Evolutionary conservation across 2,113 vertebrate species (phyloP), one percentile per base, ranked within the genome.

Genomic region (Lepidothrix coronata): DNA sequence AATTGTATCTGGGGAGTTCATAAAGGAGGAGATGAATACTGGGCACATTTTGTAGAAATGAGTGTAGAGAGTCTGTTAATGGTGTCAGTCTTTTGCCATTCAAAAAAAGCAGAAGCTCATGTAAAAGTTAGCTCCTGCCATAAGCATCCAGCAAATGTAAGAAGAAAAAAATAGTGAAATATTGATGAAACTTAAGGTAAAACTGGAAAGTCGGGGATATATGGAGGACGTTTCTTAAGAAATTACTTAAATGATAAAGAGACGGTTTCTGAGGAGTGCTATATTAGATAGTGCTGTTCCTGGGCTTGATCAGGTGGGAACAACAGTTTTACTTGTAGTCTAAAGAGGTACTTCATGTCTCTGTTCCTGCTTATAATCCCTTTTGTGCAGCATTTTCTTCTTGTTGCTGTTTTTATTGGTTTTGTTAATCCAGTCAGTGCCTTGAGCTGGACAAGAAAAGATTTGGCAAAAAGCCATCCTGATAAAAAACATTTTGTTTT

Each of bases 391-490:
- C 0, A 0, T 81, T 85, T 92, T 80, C 59, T 70, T 92, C 67
- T 84, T 92, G 31, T 61, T 84, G 52, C 33, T 2, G 2, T 61
- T 59, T 76, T 88, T 54, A 70, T 88, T 75, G 28, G 13, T 93
- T 83, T 91, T 77, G 13, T 88, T 92, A 86, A 92, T 93, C 75
- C 82, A 65, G 83, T 86, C 89, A 92, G 61, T 87, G 48, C 73
- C 76, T 88, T 80, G 80, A 92, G 57, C 73, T 89, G 86, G 90
- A 49, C 85, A 87, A 87, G 66, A 82, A 61, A 46, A 86, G 39
- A 59, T 30, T 55, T 54, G 68, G 72, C 87, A 77, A 81, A 86
- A 87, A 81, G 73, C 71, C 52, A 17, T 65, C 11, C 30, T 72
- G 57, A 57, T 78, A 92, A 91, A 89, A 95, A 58, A 41, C 24